Base-by-base conservation (phyloP, 2,888 invertebrate genomes). In the Cryptus viduatorius region DNA sequence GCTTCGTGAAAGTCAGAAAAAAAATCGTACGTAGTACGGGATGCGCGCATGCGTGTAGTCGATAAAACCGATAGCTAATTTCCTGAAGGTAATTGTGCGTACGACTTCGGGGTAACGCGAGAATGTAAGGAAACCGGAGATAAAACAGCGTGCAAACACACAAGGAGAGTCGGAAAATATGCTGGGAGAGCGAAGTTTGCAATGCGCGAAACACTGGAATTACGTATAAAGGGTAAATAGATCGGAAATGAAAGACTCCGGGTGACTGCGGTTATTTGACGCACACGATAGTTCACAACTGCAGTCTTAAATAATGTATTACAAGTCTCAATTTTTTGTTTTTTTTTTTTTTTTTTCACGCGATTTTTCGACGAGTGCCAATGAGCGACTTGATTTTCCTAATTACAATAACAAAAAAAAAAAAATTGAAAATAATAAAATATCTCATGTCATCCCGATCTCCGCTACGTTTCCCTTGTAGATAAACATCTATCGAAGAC, bases 11-110 rank as follows among this genome's bases (percentile, higher is more conserved):
- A 29, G 61, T 29, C 5, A 29, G 46, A 59, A 46, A 44, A 61
- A 72, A 42, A 50, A 69, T 46, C 24, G 10, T 8, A 24, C 19
- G 16, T 10, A 12, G 19, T 19, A 56, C n/a, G 24, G 7, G 29
- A 73, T n/a, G n/a, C n/a, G 73, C 29, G 46, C 12, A 46, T 29
- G 2, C 2, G 46, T 16, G 16, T 59, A 46, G 61, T 61, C 61
- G 61, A 44, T 48, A 61, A 61, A 73, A 16, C 46, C 61, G 59
- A 73, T 73, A 73, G 59, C 61, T 61, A 73, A 73, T 73, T 73
- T 61, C 61, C 44, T 19, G 29, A 14, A 73, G 73, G 31, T 14
- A 29, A 73, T 61, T 73, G 59, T 73, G 73, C 73, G 46, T 46
- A 46, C 29, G 29, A 61, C 29, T 19, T 73, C 29, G 46, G 56